phyloP scores from a whole-genome alignment of 2,797 vertebrate genomes.

The Knipowitschia caucasica region DNA sequence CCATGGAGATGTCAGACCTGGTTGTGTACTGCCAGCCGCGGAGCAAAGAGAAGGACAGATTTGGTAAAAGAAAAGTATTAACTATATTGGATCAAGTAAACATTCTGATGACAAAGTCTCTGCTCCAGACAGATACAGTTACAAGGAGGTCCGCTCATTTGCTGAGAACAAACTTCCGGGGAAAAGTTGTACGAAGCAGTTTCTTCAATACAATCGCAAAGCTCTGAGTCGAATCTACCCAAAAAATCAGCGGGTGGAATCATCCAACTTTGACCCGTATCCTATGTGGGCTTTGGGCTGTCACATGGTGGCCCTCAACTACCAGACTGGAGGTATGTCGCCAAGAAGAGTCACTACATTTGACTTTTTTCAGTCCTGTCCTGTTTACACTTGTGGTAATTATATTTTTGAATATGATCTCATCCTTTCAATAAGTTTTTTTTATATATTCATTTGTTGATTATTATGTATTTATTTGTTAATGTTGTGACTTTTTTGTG shows the following conservation, averaged over 20 bases:
- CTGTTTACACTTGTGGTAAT: background rate
- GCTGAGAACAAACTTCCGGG: slow-evolving; percentile 89
- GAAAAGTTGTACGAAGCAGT: slow-evolving; percentile 76
- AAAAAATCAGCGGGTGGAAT: slow-evolving; percentile 92
- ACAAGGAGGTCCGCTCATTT: slow-evolving; percentile 94
- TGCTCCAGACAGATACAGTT: slow-evolving; percentile 79
- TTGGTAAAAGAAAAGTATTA: slow-evolving; percentile 73
- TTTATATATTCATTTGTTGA: too few relatives aligned
- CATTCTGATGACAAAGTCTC: background rate
- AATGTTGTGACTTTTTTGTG: too few relatives aligned
- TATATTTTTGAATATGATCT: background rate
- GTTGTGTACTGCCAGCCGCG: slow-evolving; percentile 96
- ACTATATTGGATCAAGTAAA: background rate
- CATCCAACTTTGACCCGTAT: slow-evolving; percentile 96
- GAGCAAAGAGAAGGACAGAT: slow-evolving; percentile 93
- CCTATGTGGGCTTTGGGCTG: slow-evolving; percentile 88
- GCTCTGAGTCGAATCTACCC: slow-evolving; percentile 92
- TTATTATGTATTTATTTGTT: too few relatives aligned
- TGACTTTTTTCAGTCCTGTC: background rate
- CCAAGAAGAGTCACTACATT: background rate
- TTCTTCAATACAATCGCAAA: slow-evolving; percentile 88
- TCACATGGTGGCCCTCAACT: slow-evolving; percentile 98
- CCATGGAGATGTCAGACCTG: slow-evolving; percentile 94
- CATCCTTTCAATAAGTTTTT: background rate
- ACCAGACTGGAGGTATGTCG: slow-evolving; percentile 87